These are phyloP conservation scores for Erebia ligea DNA, from an alignment of 2,888 invertebrate genomes.

Conservation along the genomic window DNA sequence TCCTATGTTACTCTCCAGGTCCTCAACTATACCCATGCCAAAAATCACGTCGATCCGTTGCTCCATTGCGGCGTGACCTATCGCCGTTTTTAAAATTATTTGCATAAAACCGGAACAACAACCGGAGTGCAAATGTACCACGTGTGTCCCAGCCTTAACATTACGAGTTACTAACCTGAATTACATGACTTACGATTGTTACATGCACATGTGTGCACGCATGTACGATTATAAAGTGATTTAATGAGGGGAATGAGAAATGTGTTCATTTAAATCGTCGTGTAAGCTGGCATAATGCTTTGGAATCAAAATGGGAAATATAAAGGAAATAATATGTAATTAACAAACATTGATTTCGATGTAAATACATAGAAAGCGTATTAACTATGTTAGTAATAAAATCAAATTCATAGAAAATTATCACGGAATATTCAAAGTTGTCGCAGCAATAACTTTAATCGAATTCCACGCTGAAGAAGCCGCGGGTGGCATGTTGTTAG, in stretches of 20 bases:
- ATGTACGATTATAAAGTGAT: slow-evolving; percentile 10
- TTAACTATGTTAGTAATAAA: too few species aligned
- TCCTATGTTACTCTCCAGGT: too few species aligned
- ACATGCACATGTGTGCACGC: slow-evolving; percentile 14
- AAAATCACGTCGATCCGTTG: too few species aligned
- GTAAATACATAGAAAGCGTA: too few species aligned
- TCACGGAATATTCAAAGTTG: too few species aligned
- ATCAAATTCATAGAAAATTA: too few species aligned
- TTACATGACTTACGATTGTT: slow-evolving; percentile 20
- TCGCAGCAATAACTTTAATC: neutral
- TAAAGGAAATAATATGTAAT: neutral
- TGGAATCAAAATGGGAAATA: neutral
- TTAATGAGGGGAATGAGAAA: slow-evolving; percentile 7
- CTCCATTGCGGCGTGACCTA: too few species aligned
- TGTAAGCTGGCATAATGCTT: slow-evolving; percentile 10
- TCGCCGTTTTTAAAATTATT: neutral
- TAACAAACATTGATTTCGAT: neutral
- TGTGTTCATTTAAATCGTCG: slow-evolving; percentile 8
- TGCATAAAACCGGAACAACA: neutral
- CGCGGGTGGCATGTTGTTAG: neutral
- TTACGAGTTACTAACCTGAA: slow-evolving; percentile 18
- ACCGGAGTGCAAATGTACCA: neutral
- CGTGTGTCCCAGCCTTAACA: neutral
- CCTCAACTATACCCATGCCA: too few species aligned
- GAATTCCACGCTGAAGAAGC: neutral